Evolutionary conservation across 2,797 vertebrate genomes (phyloP), one percentile per base, ranked within the genome.

Genomic region (Pagetopsis macropterus): DNA sequence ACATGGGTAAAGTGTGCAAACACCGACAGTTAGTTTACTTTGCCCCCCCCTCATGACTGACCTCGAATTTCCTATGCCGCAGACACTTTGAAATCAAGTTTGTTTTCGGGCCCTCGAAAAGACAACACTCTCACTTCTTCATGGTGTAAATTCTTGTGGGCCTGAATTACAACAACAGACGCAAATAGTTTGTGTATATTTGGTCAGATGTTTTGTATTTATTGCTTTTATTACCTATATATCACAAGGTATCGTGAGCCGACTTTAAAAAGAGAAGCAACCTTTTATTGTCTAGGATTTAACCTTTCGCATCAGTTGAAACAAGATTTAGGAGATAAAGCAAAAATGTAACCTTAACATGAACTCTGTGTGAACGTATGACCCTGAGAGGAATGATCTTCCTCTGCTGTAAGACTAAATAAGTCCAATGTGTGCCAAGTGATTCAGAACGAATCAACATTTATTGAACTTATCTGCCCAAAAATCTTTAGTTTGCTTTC

Each of bases 261-360:
- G 67, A 76, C 64, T 51, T 52, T 65, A 37, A 37, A 37, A 37
- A 37, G 33, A 37, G 33, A 37, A 78, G 85, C 82, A 72, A 77
- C 62, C 70, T 83, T 90, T 87, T 75, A 87, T 73, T 89, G 85
- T 87, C 75, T 56, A 62, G 49, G 86, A 84, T 74, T 87, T 84
- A 83, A 89, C 88, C 84, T 91, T 70, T 82, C 87, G 84, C 89
- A 90, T 92, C 79, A 82, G 79, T 65, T 84, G 77, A 88, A 85
- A 88, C 90, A 88, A 93, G 91, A 94, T 94, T 91, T 75, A 83
- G 41, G 78, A 90, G 93, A 93, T 93, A 93, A 92, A 87, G 70
- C 67, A 92, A 90, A 88, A 90, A 93, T 94, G 87, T 93, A 91
- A 94, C 93, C 94, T 86, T 58, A 76, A 76, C 58, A 23, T 95